Evolutionary conservation across 2,888 invertebrate genomes (phyloP).

Genomic region (Cylloceria caligata): DNA sequence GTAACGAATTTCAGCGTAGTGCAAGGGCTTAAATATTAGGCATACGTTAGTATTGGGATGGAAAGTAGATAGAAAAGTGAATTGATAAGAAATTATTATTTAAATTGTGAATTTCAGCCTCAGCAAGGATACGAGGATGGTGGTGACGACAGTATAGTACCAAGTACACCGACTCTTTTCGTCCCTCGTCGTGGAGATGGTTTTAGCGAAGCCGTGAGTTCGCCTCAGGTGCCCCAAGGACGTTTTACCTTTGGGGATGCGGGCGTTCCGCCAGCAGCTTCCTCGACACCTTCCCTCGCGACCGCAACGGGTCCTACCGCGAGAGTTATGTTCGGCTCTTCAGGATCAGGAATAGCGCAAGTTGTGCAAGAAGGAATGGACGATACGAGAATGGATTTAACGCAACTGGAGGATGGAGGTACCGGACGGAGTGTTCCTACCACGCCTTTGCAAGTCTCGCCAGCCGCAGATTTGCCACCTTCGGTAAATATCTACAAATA

Average conservation of each 20-base stretch:
- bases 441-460: constrained; percentile 89
- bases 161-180: constrained; percentile 94
- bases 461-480: constrained; percentile 82
- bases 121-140: constrained; percentile 88
- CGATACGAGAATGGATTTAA: constrained; percentile 91
- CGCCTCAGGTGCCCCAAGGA: constrained; percentile 90
- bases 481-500: constrained; percentile 73
- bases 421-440: constrained; percentile 89
- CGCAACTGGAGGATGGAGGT: constrained; percentile 87
- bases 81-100: background rate
- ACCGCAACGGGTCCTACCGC: constrained; percentile 73
- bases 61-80: background rate
- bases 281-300: constrained; percentile 76
- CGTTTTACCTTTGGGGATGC: constrained; percentile 89
- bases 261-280: constrained; percentile 78
- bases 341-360: constrained; percentile 83
- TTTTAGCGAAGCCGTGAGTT: constrained; percentile 96
- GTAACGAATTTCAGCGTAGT: too few relatives aligned
- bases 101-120: constrained; percentile 75
- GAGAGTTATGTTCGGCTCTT: constrained; percentile 77
- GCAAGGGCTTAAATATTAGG: too few relatives aligned
- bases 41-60: background rate
- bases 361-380: constrained; percentile 89
- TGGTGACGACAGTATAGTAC: constrained; percentile 93
- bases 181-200: constrained; percentile 93